These are phyloP conservation scores for Esox masquinongy DNA, from an alignment of 2,797 vertebrate genomes.

Conservation along the genomic window DNA sequence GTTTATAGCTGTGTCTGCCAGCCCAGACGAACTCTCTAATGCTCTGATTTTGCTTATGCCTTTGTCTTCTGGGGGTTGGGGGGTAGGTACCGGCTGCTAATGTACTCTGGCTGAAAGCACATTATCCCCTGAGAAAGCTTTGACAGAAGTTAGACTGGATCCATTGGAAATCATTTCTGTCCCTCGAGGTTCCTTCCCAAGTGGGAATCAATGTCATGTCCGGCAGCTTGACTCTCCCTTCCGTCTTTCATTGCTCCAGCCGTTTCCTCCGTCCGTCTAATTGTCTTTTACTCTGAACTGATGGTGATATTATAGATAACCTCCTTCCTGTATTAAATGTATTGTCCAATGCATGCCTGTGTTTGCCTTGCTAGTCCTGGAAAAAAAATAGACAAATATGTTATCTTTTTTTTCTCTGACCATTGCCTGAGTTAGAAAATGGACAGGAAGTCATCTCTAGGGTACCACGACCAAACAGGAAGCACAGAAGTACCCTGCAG, in stretches of 20 bases:
- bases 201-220: neutral
- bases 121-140: conserved; percentile 39
- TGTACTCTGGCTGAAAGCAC: conserved; percentile 6
- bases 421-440: conserved; percentile 38
- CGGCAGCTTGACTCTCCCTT: neutral
- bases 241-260: neutral
- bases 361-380: neutral
- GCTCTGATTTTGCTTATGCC: conserved; percentile 26
- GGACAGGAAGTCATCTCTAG: conserved; percentile 46
- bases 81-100: conserved; percentile 32
- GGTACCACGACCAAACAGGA: conserved; percentile 44
- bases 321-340: neutral
- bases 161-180: conserved; percentile 20
- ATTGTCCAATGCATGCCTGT: neutral
- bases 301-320: neutral
- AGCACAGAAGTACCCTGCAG: conserved; percentile 3
- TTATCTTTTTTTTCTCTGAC: conserved; percentile 37
- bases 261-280: neutral
- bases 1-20: conserved; percentile 24
- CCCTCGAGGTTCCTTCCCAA: neutral
- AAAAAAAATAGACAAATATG: neutral
- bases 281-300: neutral
- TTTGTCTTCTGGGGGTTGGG: neutral
- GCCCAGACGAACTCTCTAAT: conserved; percentile 16
- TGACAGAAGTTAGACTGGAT: conserved; percentile 26